Base-by-base conservation (phyloP, 2,797 vertebrate genomes). In the Chaetophractus vellerosus region DNA sequence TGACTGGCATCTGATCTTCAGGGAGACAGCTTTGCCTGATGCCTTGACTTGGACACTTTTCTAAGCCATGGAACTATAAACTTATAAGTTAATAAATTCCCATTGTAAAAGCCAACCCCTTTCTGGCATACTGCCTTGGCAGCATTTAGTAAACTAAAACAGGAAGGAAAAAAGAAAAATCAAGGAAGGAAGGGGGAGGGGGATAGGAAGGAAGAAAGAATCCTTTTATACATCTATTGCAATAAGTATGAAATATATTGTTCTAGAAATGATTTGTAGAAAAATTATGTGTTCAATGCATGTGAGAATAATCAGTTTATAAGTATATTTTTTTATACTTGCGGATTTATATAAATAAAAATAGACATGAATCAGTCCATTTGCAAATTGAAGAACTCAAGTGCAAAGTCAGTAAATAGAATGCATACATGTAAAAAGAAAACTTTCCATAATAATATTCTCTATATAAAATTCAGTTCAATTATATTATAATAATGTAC, bases 211-310 rank as follows among this genome's bases (percentile, higher is more conserved):
- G 8, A 50, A 68, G 7, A 7, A 41, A 89, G 21, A 5, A 38
- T 50, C 1, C 38, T 50, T 81, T n/a, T 57, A 31, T 31, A 55
- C 23, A 31, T 98, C 98, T 96, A 98, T 98, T 91, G 97, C 85
- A 94, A 97, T 57, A 23, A 82, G n/a, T 52, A 71, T 97, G 97
- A 94, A 98, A 98, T 57, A 98, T 48, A 93, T 98, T 69, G 97
- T 98, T 84, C 98, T 98, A 90, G 98, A 98, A 96, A 98, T 97
- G 81, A 98, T 98, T 63, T 98, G 97, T 98, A 24, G 41, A 90
- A 66, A 16, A 75, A 59, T 28, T 55, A 48, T 45, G 2, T 74
- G 31, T 71, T 33, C 55, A 64, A 28, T n/a, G 14, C 18, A 52
- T 63, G 26, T 16, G 31, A 21, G 9, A 81, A 64, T 1, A 10